Percentiles rank a stretch among this genome's conserved stretches.
Evolutionary conservation across 2,113 vertebrate species (phyloP).

Genomic region (Meles meles): DNA sequence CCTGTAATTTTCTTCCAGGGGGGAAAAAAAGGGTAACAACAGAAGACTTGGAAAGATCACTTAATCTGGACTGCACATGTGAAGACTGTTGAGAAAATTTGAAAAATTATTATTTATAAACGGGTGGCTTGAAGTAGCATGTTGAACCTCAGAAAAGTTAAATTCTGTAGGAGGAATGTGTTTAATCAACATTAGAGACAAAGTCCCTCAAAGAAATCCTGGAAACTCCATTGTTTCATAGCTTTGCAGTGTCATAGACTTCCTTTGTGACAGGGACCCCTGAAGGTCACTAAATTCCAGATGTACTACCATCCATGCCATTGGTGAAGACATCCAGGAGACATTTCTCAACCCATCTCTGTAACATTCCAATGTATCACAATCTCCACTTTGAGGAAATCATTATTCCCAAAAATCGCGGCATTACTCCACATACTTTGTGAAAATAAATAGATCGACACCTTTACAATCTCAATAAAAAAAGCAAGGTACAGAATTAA

Average conservation of each 20-base stretch:
- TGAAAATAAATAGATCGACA: neutral
- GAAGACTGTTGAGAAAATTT: conserved; percentile 47
- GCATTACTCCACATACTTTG: neutral
- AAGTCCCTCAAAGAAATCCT: neutral
- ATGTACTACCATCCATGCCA: neutral
- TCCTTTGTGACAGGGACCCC: neutral
- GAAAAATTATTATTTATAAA: conserved; percentile 40
- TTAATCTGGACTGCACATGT: conserved; percentile 44
- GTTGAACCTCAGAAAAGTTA: neutral
- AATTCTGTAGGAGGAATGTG: neutral
- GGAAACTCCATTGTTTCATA: conserved; percentile 4
- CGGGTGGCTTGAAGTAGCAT: neutral
- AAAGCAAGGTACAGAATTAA: neutral
- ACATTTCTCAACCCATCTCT: neutral
- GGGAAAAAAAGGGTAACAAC: conserved; percentile 35
- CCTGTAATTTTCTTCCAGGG: conserved; percentile 44
- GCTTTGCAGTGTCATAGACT: neutral
- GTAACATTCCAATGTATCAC: neutral
- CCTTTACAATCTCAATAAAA: neutral
- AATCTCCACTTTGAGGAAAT: neutral
- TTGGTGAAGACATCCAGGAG: neutral
- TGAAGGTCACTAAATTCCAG: neutral
- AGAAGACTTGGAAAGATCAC: conserved; percentile 26
- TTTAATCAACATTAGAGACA: neutral
- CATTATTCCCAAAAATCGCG: neutral